phyloP scores from a whole-genome alignment of 2,888 invertebrate genomes.

The Spisula subtruncata region DNA sequence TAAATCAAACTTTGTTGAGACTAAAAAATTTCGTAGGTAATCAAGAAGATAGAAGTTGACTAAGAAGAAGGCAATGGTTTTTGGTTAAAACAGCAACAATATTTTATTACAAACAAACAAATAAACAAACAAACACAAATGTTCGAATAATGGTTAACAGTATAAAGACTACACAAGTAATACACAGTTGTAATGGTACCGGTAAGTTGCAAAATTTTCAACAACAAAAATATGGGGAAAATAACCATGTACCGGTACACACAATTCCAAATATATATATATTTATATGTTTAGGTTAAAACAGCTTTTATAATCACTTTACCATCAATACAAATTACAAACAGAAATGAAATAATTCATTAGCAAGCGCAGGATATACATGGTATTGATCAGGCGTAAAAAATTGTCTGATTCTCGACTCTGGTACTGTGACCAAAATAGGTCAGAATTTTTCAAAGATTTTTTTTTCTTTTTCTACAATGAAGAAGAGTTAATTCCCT shows the following conservation, averaged over 20 bases:
- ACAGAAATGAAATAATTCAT: background rate
- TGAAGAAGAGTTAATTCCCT: too few relatives aligned
- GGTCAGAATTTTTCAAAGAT: too few relatives aligned
- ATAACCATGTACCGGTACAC: background rate
- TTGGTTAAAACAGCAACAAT: background rate
- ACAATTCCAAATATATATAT: background rate
- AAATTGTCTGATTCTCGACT: background rate
- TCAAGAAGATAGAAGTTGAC: background rate
- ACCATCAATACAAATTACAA: background rate
- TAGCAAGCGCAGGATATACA: background rate
- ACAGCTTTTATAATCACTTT: background rate
- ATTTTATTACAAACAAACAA: background rate
- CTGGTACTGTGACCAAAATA: too few relatives aligned
- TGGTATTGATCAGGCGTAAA: background rate
- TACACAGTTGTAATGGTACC: background rate
- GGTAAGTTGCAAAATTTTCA: background rate
- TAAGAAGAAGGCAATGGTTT: background rate
- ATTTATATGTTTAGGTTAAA: background rate
- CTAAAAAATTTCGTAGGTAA: background rate
- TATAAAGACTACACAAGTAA: background rate
- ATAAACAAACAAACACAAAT: constrained; percentile 23
- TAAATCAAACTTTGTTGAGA: background rate
- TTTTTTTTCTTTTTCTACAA: too few relatives aligned
- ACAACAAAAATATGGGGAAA: background rate
- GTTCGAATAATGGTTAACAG: background rate